Conservation (phyloP, 2,797 vertebrate species). For the Gobionotothen gibberifrons region DNA sequence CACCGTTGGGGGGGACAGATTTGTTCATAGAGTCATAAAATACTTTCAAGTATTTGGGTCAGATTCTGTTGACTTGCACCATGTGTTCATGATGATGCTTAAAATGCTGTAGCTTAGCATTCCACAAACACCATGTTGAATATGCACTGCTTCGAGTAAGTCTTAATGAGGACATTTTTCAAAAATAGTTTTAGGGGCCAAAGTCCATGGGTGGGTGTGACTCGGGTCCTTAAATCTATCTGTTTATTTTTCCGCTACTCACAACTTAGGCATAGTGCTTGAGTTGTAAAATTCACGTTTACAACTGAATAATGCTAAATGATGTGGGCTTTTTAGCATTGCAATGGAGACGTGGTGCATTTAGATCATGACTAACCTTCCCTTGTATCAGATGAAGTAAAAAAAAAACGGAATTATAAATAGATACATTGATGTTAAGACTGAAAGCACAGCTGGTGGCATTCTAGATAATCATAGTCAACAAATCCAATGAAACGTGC, state of each 20-base stretch:
- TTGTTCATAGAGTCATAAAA: constrained; percentile 58
- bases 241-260: constrained; percentile 15
- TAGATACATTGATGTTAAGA: not conserved
- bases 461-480: not conserved
- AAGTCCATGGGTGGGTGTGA: constrained; percentile 10
- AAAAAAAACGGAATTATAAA: not conserved
- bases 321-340: not conserved
- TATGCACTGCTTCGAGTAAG: constrained; percentile 7
- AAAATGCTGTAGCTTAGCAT: constrained; percentile 6
- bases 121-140: constrained; percentile 20
- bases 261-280: not conserved
- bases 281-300: not conserved
- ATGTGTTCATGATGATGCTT: constrained; percentile 19
- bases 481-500: not conserved
- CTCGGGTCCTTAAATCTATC: not conserved
- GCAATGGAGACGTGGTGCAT: not conserved
- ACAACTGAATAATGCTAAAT: not conserved
- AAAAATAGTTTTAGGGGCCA: constrained; percentile 13
- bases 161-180: constrained; percentile 46
- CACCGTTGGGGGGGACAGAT: constrained; percentile 33
- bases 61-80: constrained; percentile 42
- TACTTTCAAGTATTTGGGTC: constrained; percentile 68
- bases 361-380: not conserved
- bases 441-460: not conserved
- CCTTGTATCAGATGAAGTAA: not conserved